Percentiles rank a stretch among this genome's conserved stretches.
phyloP scores from a whole-genome alignment of 1,140 invertebrate species.

The Pseudomyrmex cubaensis region DNA sequence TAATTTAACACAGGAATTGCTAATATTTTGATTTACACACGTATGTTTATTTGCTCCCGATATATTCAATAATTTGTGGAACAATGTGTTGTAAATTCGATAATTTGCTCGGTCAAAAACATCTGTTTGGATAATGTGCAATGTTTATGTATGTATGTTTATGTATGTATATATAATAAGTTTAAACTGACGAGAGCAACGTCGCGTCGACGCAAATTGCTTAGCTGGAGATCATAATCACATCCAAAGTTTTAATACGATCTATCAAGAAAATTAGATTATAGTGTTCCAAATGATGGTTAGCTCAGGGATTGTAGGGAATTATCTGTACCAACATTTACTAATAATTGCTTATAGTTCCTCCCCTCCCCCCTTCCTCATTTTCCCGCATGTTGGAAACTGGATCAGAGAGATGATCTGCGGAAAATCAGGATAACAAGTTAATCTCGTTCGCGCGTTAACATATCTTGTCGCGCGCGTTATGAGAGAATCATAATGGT shows the following conservation, averaged over 20 bases:
- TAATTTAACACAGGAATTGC: background rate
- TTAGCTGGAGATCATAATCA: background rate
- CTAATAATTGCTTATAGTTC: slow-evolving; percentile 29
- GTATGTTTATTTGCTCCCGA: too few relatives aligned
- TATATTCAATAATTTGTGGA: background rate
- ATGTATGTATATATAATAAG: background rate
- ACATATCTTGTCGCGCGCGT: slow-evolving; percentile 18
- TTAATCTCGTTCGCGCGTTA: slow-evolving; percentile 36
- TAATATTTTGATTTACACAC: slow-evolving; percentile 1
- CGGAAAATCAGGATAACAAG: slow-evolving; percentile 28
- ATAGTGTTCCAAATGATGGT: slow-evolving; percentile 22
- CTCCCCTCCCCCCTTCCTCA: too few relatives aligned
- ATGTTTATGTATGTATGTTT: background rate
- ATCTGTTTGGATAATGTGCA: too few relatives aligned
- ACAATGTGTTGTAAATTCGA: too few relatives aligned
- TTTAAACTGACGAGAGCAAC: background rate
- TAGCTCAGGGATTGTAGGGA: slow-evolving; percentile 26
- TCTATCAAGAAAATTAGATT: background rate
- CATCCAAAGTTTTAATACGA: slow-evolving; percentile 34
- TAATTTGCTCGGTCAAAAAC: too few relatives aligned
- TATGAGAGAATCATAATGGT: slow-evolving; percentile 8
- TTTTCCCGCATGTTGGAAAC: background rate
- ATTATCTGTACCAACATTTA: slow-evolving; percentile 21
- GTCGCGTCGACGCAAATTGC: slow-evolving; percentile 21
- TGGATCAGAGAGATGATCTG: slow-evolving; percentile 29